Percentiles rank a stretch among this genome's conserved stretches.
These are phyloP conservation scores for Pteruthius melanotis DNA, from an alignment of 2,113 vertebrate species.

Conservation along the genomic window DNA sequence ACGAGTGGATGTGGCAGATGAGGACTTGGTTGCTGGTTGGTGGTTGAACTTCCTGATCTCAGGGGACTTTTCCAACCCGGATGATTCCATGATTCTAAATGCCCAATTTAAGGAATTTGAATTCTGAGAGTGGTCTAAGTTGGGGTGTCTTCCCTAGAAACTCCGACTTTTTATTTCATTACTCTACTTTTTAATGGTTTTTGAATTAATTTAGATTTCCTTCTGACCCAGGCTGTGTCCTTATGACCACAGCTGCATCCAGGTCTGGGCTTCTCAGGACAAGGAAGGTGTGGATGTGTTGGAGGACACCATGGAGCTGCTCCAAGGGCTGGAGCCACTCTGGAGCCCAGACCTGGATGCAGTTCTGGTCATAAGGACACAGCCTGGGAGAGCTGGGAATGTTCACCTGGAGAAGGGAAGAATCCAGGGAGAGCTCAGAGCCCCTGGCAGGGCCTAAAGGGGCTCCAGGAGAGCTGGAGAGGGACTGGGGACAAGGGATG, in stretches of 20 bases:
- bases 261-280: not conserved
- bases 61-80: accelerated
- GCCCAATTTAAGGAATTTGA: not conserved
- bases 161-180: accelerated
- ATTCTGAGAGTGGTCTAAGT: accelerated
- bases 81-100: not conserved
- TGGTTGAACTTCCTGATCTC: not conserved
- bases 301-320: accelerated
- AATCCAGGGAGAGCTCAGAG: not conserved
- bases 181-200: accelerated
- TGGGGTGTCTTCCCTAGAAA: not conserved
- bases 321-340: not conserved
- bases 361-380: no score
- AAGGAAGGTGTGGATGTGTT: not conserved
- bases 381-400: not conserved
- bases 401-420: not conserved
- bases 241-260: accelerated
- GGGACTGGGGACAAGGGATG: not conserved
- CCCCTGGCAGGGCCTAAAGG: not conserved
- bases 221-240: not conserved
- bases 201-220: not conserved
- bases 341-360: no score
- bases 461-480: not conserved
- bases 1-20: not conserved
- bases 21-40: not conserved